Conservation (phyloP, 2,888 invertebrate genomes). For the Drosophila mimetica region DNA sequence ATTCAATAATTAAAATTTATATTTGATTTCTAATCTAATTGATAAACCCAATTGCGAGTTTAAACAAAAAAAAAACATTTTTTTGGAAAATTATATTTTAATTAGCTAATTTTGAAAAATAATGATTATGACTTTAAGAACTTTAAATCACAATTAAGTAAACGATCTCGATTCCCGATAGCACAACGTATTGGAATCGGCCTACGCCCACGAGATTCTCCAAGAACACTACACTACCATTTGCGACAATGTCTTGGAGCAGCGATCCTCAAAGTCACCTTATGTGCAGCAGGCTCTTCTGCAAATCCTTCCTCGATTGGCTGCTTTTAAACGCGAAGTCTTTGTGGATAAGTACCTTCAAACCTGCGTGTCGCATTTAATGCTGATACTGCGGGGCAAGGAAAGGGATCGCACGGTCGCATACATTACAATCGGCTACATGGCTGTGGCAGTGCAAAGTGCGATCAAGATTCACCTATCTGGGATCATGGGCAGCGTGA, state of each 20-base stretch:
- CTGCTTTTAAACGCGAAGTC: conserved; percentile 94
- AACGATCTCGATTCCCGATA: conserved; percentile 16
- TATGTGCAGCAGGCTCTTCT: conserved; percentile 95
- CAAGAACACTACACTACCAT: conserved; percentile 92
- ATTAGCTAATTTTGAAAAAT: no score
- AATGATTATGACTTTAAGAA: not conserved
- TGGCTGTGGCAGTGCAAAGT: conserved; percentile 94
- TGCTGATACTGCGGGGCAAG: conserved; percentile 90
- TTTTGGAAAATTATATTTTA: no score
- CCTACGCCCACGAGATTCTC: conserved; percentile 93
- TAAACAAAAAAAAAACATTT: no score
- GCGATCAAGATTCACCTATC: conserved; percentile 92
- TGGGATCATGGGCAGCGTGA: conserved; percentile 93
- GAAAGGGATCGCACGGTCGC: conserved; percentile 95
- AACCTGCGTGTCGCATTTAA: conserved; percentile 91
- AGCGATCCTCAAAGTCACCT: conserved; percentile 89
- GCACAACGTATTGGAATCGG: conserved; percentile 91
- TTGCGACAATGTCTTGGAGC: conserved; percentile 91
- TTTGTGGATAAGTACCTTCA: conserved; percentile 91
- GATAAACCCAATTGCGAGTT: no score
- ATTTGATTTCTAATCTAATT: no score
- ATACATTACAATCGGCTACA: conserved; percentile 94
- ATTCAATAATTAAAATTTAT: not conserved
- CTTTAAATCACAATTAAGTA: not conserved
- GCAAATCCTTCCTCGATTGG: conserved; percentile 94